phyloP scores from a whole-genome alignment of 2,888 invertebrate species.

The Siphlonurus alternatus region DNA sequence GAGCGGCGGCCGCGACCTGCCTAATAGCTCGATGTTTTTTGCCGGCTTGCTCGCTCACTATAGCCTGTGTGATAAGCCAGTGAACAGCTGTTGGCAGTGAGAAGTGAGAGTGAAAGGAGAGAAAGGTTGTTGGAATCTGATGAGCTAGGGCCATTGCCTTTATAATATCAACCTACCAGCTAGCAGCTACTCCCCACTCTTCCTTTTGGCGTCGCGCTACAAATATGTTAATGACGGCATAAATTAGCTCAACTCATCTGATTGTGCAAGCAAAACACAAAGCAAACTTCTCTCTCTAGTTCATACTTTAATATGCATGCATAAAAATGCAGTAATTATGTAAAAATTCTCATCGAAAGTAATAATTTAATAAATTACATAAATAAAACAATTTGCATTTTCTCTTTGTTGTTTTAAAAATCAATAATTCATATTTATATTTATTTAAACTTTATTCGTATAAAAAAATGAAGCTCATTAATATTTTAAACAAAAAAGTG shows the following conservation, averaged over 20 bases:
- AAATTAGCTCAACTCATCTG: not conserved
- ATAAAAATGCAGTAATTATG: no score
- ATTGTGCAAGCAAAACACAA: not conserved
- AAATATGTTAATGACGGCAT: not conserved
- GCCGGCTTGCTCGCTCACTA: no score
- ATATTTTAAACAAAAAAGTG: no score
- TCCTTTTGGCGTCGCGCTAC: not conserved
- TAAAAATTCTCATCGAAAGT: no score
- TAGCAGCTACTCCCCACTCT: not conserved
- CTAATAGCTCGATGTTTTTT: no score
- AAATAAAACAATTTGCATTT: no score
- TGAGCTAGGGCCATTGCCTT: not conserved
- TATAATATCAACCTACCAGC: not conserved
- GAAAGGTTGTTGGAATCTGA: not conserved
- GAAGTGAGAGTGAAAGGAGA: not conserved
- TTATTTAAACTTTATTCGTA: no score
- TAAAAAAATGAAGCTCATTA: no score
- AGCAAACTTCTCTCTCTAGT: not conserved
- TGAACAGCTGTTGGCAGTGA: not conserved
- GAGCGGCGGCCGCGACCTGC: not conserved
- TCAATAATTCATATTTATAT: no score
- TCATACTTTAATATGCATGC: no score
- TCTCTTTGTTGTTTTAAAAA: no score
- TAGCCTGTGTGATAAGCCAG: not conserved
- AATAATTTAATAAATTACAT: no score